Evolutionary conservation across 2,888 invertebrate species (phyloP), one percentile per base, ranked within the genome.

Genomic region (Napeogenes sylphis): DNA sequence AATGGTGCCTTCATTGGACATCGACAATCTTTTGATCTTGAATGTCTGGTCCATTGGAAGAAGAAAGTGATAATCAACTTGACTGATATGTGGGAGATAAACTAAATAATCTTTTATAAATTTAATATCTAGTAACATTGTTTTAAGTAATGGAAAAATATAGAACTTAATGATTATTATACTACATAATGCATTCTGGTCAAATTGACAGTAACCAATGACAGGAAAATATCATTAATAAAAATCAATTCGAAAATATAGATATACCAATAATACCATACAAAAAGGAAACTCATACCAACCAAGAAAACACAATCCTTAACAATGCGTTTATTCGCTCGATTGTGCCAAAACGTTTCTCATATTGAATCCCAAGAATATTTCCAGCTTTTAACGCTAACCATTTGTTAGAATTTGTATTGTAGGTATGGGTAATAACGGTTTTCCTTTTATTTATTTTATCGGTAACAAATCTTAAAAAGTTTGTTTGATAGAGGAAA

Each of bases 301-400:
- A 47, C 55, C 46, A 56, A 62, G 56, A 65, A 61, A 53, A 56
- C 56, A 62, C 21, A 55, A 64, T 62, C 55, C 58, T 59, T 55
- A 63, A 65, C 63, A 59, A 46, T 56, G 54, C 58, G 51, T 45
- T 45, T 55, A 42, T 62, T 60, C 55, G 30, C 14, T 62, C 21
- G 35, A 51, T 51, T 62, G 55, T 60, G 42, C 59, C 54, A 64
- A 61, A 63, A 66, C 56, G 64, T 55, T 58, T 59, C 63, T 63
- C 66, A 68, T 66, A 69, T 66, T 66, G 64, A 61, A 67, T 56
- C 60, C 58, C 58, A 62, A 63, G 63, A 63, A 63, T 63, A 64
- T 68, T 68, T 62, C 58, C 59, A 42, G 63, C 65, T 63, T 67
- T 65, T 60, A 65, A 67, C 59, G 53, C 55, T 47, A 46, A 45